phyloP scores from a whole-genome alignment of 2,888 invertebrate genomes.

The Apeira syringaria region DNA sequence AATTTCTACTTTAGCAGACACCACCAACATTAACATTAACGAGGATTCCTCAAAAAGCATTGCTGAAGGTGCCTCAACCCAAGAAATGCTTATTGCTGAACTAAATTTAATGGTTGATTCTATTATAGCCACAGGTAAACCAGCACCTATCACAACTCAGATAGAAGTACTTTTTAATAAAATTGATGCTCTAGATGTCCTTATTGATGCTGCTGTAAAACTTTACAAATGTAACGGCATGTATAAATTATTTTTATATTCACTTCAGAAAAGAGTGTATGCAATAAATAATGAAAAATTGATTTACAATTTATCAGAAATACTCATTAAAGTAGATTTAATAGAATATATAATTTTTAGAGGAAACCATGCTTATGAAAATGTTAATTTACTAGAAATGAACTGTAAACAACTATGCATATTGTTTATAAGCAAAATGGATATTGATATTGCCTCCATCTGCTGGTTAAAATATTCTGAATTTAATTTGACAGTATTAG shows the following conservation, averaged over 20 bases:
- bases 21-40: too few species aligned
- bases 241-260: slow-evolving; percentile 60
- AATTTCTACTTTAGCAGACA: slow-evolving; percentile 22
- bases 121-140: slow-evolving; percentile 37
- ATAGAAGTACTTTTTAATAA: slow-evolving; percentile 56
- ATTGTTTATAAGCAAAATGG: slow-evolving; percentile 62
- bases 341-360: slow-evolving; percentile 69
- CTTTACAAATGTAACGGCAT: slow-evolving; percentile 51
- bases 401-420: slow-evolving; percentile 61
- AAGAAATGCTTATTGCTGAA: slow-evolving; percentile 58
- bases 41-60: slow-evolving; percentile 32
- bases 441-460: slow-evolving; percentile 74
- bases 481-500: slow-evolving; percentile 44
- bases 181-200: slow-evolving; percentile 55
- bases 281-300: slow-evolving; percentile 36
- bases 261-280: slow-evolving; percentile 60
- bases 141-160: slow-evolving; percentile 44
- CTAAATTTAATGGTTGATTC: slow-evolving; percentile 46
- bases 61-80: slow-evolving; percentile 43
- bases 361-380: slow-evolving; percentile 56
- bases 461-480: slow-evolving; percentile 75
- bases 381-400: slow-evolving; percentile 55
- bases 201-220: slow-evolving; percentile 43
- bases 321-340: slow-evolving; percentile 68
- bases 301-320: slow-evolving; percentile 47